Evolutionary conservation across 2,888 invertebrate genomes (phyloP).

Genomic region (Ectemnius cavifrons): DNA sequence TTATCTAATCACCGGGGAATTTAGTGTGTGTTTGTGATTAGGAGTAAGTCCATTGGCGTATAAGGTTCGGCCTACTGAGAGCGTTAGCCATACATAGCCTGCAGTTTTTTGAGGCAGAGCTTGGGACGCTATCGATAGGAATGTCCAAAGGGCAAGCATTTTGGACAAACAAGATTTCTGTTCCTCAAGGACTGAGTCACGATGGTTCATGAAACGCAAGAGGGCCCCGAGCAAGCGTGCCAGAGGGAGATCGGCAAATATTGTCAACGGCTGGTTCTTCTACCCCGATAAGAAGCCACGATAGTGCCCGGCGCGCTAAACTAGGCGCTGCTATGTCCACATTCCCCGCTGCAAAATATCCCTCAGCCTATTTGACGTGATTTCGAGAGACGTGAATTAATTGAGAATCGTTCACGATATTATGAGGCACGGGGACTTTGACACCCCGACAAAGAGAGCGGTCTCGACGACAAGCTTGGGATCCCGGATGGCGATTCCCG

Average conservation of each 20-base stretch:
- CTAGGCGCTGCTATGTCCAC: too few species aligned
- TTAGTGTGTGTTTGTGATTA: conserved; percentile 42
- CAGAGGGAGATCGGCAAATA: conserved; percentile 57
- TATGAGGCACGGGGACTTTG: too few species aligned
- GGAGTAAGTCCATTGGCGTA: conserved; percentile 17
- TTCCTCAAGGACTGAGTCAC: conserved; percentile 29
- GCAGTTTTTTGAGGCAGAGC: not conserved
- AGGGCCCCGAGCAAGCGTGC: not conserved
- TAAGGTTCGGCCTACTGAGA: too few species aligned
- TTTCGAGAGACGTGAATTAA: too few species aligned
- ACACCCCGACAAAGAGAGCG: too few species aligned
- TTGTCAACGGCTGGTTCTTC: conserved; percentile 51
- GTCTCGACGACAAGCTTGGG: too few species aligned
- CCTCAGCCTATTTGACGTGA: too few species aligned
- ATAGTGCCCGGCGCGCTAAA: too few species aligned
- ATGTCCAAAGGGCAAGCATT: conserved; percentile 41
- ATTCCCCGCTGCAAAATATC: too few species aligned
- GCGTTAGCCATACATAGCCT: conserved; percentile 16
- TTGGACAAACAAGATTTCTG: conserved; percentile 54
- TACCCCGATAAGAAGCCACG: conserved; percentile 4
- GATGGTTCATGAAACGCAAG: conserved; percentile 41
- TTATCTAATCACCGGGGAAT: conserved; percentile 43
- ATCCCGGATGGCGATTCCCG: not conserved
- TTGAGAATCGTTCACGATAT: too few species aligned
- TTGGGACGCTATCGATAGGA: conserved; percentile 20